Percentiles rank a stretch among this genome's conserved stretches.
Conservation (phyloP, 2,888 invertebrate genomes). For the Aradus depressus region DNA sequence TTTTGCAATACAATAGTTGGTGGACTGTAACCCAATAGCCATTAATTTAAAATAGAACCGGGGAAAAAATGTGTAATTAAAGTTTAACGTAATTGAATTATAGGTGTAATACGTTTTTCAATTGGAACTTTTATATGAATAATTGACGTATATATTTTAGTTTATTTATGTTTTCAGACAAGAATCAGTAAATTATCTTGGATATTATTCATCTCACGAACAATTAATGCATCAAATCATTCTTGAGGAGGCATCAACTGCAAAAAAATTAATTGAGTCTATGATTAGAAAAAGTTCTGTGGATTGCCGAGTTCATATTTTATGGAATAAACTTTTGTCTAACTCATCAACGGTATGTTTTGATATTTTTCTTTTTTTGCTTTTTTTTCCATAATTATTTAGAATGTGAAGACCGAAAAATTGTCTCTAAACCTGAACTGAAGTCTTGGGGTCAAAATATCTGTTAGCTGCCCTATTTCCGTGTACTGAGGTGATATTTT, state of each 20-base stretch:
- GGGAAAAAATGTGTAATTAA: too few relatives aligned
- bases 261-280: constrained; percentile 44
- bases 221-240: constrained; percentile 52
- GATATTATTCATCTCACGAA: constrained; percentile 56
- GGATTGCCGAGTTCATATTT: constrained; percentile 55
- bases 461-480: too few relatives aligned
- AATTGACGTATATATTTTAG: too few relatives aligned
- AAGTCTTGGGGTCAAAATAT: too few relatives aligned
- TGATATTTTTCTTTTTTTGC: neutral
- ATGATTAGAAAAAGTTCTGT: constrained; percentile 54
- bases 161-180: constrained; percentile 37
- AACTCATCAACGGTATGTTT: constrained; percentile 26
- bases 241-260: constrained; percentile 45
- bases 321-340: constrained; percentile 56
- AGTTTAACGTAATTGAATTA: too few relatives aligned
- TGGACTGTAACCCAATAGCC: too few relatives aligned
- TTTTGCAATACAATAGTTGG: too few relatives aligned
- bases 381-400: neutral
- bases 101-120: too few relatives aligned
- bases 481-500: too few relatives aligned
- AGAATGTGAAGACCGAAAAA: neutral
- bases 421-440: too few relatives aligned
- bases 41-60: too few relatives aligned
- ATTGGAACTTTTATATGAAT: too few relatives aligned
- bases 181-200: constrained; percentile 56